A percentile compares a stretch with the other conserved stretches of the same genome.
Evolutionary conservation across 1,140 invertebrate species (phyloP).

Genomic region (Aphaenogaster rudis): DNA sequence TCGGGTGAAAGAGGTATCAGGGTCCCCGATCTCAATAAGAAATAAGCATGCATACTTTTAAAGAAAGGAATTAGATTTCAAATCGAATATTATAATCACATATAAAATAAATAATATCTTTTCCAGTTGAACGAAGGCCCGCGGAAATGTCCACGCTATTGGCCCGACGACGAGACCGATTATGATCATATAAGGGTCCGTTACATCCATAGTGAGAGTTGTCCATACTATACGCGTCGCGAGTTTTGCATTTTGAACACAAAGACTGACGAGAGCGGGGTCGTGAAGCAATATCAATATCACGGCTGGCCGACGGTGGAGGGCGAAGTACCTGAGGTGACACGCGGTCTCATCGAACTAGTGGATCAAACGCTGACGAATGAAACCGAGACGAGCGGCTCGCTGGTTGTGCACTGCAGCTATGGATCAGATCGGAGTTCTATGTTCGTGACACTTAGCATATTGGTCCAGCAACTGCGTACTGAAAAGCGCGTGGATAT

Average conservation of each 20-base stretch:
- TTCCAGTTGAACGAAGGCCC: constrained; percentile 90
- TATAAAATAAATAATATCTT: constrained; percentile 31
- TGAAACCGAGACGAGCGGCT: constrained; percentile 87
- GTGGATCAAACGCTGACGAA: constrained; percentile 90
- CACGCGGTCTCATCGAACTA: constrained; percentile 93
- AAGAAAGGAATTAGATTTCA: neutral
- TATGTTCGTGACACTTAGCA: constrained; percentile 95
- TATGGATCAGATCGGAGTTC: constrained; percentile 95
- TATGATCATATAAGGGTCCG: constrained; percentile 95
- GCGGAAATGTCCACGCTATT: constrained; percentile 95
- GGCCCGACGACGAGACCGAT: constrained; percentile 95
- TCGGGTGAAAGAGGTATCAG: constrained; percentile 52
- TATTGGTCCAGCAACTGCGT: constrained; percentile 93
- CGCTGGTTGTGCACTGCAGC: constrained; percentile 94
- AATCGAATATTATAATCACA: neutral
- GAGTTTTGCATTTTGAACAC: constrained; percentile 94
- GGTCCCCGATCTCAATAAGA: constrained; percentile 52
- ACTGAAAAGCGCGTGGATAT: constrained; percentile 95
- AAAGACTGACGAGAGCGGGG: constrained; percentile 90
- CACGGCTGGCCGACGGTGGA: constrained; percentile 96
- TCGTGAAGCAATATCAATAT: constrained; percentile 95
- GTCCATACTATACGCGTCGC: constrained; percentile 94
- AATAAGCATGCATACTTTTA: neutral
- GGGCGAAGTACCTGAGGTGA: constrained; percentile 95
- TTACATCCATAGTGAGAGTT: constrained; percentile 95